phyloP scores from a whole-genome alignment of 92 coral and sea anemone genomes.

The Paramuricea clavata region DNA sequence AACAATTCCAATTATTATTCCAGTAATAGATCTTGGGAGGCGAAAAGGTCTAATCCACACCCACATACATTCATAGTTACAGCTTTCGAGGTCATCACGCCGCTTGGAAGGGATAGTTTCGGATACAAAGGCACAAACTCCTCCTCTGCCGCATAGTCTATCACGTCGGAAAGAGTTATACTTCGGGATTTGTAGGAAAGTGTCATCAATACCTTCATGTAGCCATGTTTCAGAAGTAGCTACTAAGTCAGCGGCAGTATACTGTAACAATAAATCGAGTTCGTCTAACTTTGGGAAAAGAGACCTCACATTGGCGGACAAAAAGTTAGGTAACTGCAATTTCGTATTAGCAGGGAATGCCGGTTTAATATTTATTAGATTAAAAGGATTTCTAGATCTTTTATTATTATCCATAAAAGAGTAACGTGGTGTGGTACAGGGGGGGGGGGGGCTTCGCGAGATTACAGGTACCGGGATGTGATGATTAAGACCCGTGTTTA shows the following conservation, averaged over 20 bases:
- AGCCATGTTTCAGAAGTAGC: constrained; percentile 51
- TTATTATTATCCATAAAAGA: too few species aligned
- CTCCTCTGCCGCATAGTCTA: constrained; percentile 23
- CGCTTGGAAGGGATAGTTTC: constrained; percentile 35
- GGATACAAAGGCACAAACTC: constrained; percentile 44
- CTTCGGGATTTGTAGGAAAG: background rate
- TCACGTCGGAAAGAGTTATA: constrained; percentile 23
- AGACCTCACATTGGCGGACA: constrained; percentile 42
- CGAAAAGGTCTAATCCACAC: constrained; percentile 45
- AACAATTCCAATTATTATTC: constrained; percentile 40
- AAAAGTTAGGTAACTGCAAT: constrained; percentile 25
- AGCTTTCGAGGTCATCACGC: constrained; percentile 45
- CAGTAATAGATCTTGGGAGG: constrained; percentile 51
- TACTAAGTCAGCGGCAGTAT: constrained; percentile 29
- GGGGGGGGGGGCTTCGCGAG: too few species aligned
- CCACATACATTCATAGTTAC: constrained; percentile 45
- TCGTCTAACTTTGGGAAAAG: constrained; percentile 44
- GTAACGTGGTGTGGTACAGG: background rate
- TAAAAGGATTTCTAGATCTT: too few species aligned
- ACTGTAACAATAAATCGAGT: constrained; percentile 24
- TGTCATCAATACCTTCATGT: constrained; percentile 30
- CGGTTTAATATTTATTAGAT: too few species aligned
- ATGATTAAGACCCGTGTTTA: too few species aligned
- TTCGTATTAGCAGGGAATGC: too few species aligned
- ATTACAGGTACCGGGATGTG: too few species aligned